Evolutionary conservation across 1,140 invertebrate genomes (phyloP).

Genomic region (Sinonovacula constricta): DNA sequence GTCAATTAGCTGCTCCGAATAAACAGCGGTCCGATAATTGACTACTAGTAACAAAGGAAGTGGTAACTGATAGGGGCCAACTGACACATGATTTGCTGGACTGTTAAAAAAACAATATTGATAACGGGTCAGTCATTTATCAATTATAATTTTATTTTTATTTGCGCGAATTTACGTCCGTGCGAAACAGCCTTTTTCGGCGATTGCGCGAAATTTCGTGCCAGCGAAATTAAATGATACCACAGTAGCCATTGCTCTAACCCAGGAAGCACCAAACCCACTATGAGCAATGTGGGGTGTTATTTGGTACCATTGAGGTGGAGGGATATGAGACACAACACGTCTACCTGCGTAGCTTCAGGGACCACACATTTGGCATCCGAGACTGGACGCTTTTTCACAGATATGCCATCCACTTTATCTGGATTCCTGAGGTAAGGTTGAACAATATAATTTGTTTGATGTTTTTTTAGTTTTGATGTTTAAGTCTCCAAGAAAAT

Average conservation of each 20-base stretch:
- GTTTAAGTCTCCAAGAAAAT: no score
- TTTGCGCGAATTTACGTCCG: no score
- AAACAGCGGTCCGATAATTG: no score
- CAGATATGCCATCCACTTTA: constrained; percentile 70
- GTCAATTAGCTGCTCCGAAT: neutral
- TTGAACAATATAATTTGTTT: neutral
- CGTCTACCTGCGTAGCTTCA: constrained; percentile 80
- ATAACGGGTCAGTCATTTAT: no score
- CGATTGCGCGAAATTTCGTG: neutral
- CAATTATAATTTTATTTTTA: neutral
- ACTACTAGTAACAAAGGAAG: no score
- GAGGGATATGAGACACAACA: constrained; percentile 68
- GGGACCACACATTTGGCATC: constrained; percentile 79
- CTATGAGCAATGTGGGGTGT: constrained; percentile 81
- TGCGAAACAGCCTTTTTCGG: no score
- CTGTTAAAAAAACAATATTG: no score
- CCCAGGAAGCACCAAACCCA: constrained; percentile 73
- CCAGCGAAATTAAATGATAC: no score
- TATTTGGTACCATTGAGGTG: constrained; percentile 77
- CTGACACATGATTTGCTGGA: no score
- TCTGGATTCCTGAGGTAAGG: constrained; percentile 63
- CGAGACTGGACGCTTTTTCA: constrained; percentile 69
- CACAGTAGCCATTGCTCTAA: constrained; percentile 3
- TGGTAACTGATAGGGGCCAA: no score
- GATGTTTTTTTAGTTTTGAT: neutral